Base-by-base conservation (phyloP, 2,888 invertebrate species). In the Hirtodrosophila confusa region DNA sequence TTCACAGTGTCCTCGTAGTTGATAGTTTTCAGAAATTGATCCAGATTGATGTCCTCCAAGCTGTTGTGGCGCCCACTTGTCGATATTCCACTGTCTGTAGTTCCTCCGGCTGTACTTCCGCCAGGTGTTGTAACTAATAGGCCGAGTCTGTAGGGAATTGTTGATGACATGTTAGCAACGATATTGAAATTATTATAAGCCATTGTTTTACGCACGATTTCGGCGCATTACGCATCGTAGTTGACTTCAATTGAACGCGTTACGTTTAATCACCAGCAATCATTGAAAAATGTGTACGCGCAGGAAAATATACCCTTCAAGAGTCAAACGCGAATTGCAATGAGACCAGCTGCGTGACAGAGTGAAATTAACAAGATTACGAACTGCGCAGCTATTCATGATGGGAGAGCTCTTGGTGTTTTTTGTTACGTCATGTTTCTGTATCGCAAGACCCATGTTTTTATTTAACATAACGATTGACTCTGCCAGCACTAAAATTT, bases 1-100 rank as follows among this genome's bases (percentile, higher is more conserved):
- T 95, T 93, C 0, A 98, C 96, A 5, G 97, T 97, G 82, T 97
- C 97, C 91, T 97, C 97, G 92, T 97, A 97, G 89, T 96, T 97
- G 8, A 95, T 95, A 51, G 95, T 94, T 92, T 96, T 96, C 36
- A 96, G 91, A 90, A 95, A 96, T 90, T 95, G 95, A 88, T 96
- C 96, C 47, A 95, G 93, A 91, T 95, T 95, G 62, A 95, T 93
- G 77, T 96, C 96, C 85, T 96, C 96, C 76, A 95, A 92, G 86
- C 95, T 95, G 48, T 94, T 94, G 90, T 95, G 94, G 24, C 90
- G 82, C 27, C 82, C 90, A 49, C 86, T 69, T 64, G 89, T 78
- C 23, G 88, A 68, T 24, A 80, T 74, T 29, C 77, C 82, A 36
- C 86, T 69, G 33, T 74, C 80, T 45, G 68, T 69, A 2, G 63